phyloP scores from a whole-genome alignment of 2,113 vertebrate species.

The Carassius auratus region DNA sequence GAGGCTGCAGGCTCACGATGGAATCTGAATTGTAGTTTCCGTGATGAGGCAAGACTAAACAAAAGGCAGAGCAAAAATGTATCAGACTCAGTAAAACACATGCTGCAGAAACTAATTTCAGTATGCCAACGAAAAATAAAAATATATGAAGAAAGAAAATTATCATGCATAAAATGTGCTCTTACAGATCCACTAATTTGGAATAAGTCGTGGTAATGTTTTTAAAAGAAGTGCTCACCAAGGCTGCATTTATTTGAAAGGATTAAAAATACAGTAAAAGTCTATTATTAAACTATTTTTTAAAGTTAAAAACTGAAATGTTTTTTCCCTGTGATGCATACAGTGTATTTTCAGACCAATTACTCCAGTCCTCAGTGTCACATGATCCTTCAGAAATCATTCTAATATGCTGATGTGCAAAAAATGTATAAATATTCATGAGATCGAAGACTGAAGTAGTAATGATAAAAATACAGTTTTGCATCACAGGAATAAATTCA shows the following conservation, averaged over 20 bases:
- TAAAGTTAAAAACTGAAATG: no score
- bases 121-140: neutral
- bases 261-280: no score
- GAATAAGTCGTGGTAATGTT: neutral
- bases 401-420: no score
- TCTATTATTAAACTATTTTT: no score
- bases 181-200: neutral
- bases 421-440: no score
- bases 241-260: neutral
- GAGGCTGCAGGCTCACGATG: conserved; percentile 65
- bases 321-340: no score
- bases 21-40: conserved; percentile 68
- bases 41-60: conserved; percentile 70
- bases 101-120: neutral
- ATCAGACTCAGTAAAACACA: neutral
- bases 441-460: no score
- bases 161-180: neutral
- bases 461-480: no score
- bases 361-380: no score
- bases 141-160: neutral
- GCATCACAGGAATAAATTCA: neutral
- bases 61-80: neutral
- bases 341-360: no score
- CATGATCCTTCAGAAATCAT: no score
- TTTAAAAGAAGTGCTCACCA: neutral